These are phyloP conservation scores for Zosterops japonicus DNA, from an alignment of 2,113 vertebrate genomes.

Conservation along the genomic window DNA sequence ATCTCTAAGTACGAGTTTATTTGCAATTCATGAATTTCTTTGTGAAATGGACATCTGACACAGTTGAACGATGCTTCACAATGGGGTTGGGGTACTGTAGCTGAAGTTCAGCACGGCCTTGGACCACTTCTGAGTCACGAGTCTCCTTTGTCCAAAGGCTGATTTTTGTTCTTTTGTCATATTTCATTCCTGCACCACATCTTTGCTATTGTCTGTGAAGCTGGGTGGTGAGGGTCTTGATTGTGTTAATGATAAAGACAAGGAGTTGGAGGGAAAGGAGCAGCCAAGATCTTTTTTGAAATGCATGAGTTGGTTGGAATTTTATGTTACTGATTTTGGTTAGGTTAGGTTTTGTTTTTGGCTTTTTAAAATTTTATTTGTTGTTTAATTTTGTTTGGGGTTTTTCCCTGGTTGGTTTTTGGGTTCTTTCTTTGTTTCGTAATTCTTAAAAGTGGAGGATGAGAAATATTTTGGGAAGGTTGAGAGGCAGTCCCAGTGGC, in stretches of 20 bases:
- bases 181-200: background rate
- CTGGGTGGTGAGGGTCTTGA: background rate
- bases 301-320: background rate
- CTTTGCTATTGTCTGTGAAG: background rate
- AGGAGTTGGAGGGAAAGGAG: background rate
- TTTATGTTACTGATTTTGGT: background rate
- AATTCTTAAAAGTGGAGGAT: background rate
- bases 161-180: background rate
- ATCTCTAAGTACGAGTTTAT: constrained; percentile 2
- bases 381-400: rapidly evolving
- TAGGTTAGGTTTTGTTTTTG: background rate
- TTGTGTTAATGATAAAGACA: background rate
- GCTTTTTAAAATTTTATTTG: background rate
- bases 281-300: background rate
- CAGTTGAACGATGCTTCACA: background rate
- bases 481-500: background rate
- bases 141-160: background rate
- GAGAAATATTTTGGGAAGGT: background rate
- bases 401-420: background rate
- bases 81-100: background rate
- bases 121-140: background rate
- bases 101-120: background rate
- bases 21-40: constrained; percentile 45
- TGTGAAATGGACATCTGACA: constrained; percentile 32
- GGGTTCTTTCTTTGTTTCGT: background rate